A percentile compares a stretch with the other conserved stretches of the same genome.
Conservation (phyloP, 2,888 invertebrate genomes). For the Zaprionus obscuricornis region DNA sequence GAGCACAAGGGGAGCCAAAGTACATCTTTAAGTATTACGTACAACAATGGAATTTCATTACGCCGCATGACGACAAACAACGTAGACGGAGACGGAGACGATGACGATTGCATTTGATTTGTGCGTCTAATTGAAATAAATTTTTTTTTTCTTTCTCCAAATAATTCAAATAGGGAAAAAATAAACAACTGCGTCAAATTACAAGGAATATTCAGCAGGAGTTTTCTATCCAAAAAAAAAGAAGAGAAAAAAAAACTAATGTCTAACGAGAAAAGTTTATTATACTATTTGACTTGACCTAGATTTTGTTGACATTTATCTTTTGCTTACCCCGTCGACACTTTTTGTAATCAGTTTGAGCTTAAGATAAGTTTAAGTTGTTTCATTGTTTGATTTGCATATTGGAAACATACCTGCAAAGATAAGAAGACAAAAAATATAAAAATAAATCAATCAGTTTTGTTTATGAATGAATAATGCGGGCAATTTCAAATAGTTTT, state of each 20-base stretch:
- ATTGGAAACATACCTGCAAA: slow-evolving; percentile 45
- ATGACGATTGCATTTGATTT: slow-evolving; percentile 41
- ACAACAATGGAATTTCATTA: slow-evolving; percentile 32
- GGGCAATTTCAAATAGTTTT: too few relatives aligned
- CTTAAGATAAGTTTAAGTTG: slow-evolving; percentile 20
- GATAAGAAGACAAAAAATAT: slow-evolving; percentile 37
- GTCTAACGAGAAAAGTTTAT: slow-evolving; percentile 2
- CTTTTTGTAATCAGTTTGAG: not conserved
- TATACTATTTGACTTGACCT: slow-evolving; percentile 10
- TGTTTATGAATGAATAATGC: slow-evolving; percentile 17
- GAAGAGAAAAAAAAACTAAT: too few relatives aligned
- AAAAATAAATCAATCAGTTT: slow-evolving; percentile 27
- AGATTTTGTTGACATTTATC: slow-evolving; percentile 19
- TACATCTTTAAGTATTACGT: slow-evolving; percentile 27
- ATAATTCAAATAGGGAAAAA: too few relatives aligned
- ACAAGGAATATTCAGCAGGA: too few relatives aligned
- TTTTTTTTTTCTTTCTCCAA: too few relatives aligned
- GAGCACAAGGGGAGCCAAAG: slow-evolving; percentile 4
- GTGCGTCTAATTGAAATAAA: slow-evolving; percentile 53
- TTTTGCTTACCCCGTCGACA: slow-evolving; percentile 41
- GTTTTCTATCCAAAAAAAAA: too few relatives aligned
- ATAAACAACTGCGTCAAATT: too few relatives aligned
- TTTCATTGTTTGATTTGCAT: slow-evolving; percentile 29
- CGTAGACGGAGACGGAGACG: not conserved
- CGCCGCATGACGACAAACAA: slow-evolving; percentile 24